Evolutionary conservation across 1,140 invertebrate genomes (phyloP).

Genomic region (Sarcophaga peregrina): DNA sequence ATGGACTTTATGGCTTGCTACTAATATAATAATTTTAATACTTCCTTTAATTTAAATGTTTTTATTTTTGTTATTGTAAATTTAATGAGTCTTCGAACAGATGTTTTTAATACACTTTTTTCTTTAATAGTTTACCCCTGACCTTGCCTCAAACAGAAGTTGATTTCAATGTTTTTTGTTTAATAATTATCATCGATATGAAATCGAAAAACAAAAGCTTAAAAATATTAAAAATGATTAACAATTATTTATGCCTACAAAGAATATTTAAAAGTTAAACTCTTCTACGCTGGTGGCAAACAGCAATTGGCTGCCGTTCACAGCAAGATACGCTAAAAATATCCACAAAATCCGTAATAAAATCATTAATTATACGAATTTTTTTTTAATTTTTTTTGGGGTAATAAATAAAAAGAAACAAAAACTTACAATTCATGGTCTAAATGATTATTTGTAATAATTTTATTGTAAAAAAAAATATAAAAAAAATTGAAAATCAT

Average conservation of each 20-base stretch:
- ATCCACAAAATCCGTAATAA: neutral
- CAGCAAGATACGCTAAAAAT: constrained; percentile 32
- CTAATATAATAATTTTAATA: too few relatives aligned
- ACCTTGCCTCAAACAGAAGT: constrained; percentile 20
- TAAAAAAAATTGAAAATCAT: too few relatives aligned
- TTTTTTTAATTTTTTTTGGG: too few relatives aligned
- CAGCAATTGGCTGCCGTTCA: neutral
- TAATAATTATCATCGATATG: neutral
- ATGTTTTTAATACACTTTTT: too few relatives aligned
- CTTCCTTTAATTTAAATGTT: too few relatives aligned
- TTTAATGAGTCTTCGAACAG: too few relatives aligned
- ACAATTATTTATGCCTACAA: constrained; percentile 64
- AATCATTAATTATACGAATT: constrained; percentile 34
- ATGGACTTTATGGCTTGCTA: too few relatives aligned
- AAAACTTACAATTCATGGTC: too few relatives aligned
- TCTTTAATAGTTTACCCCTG: neutral
- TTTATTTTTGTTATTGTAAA: too few relatives aligned
- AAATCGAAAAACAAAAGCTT: constrained; percentile 30
- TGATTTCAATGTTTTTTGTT: neutral
- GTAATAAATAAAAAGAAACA: too few relatives aligned
- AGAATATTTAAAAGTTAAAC: constrained; percentile 14
- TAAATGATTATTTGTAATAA: too few relatives aligned
- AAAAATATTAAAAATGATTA: constrained; percentile 64
- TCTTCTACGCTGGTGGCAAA: constrained; percentile 23
- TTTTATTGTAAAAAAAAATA: too few relatives aligned